Percentiles rank a stretch among this genome's conserved stretches.
These are phyloP conservation scores for Hyles euphorbiae DNA, from an alignment of 1,140 invertebrate genomes.

Conservation along the genomic window DNA sequence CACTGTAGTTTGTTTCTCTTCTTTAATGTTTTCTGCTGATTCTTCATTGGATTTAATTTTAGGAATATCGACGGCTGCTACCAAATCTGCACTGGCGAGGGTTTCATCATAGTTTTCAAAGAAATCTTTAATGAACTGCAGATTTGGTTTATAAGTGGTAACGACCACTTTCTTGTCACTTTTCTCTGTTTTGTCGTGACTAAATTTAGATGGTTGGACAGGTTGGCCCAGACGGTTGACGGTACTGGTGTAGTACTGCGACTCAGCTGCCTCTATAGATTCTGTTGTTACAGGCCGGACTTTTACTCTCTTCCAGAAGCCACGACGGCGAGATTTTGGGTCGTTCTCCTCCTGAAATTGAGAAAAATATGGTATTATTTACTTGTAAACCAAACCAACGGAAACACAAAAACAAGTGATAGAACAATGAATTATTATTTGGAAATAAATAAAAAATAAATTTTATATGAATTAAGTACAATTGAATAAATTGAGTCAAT, in stretches of 20 bases:
- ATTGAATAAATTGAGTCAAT: too few relatives aligned
- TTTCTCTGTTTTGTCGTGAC: constrained; percentile 34
- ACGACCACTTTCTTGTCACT: constrained; percentile 42
- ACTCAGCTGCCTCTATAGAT: constrained; percentile 81
- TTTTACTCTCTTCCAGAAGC: constrained; percentile 80
- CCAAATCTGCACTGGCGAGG: constrained; percentile 24
- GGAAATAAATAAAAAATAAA: too few relatives aligned
- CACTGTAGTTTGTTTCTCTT: constrained; percentile 24
- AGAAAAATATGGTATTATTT: constrained; percentile 7
- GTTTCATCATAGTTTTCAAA: constrained; percentile 39
- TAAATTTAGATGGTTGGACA: constrained; percentile 30
- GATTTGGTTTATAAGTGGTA: constrained; percentile 64
- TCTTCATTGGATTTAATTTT: constrained; percentile 34
- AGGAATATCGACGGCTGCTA: constrained; percentile 49
- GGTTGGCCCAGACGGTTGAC: constrained; percentile 64
- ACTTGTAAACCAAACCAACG: too few relatives aligned
- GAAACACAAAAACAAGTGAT: too few relatives aligned
- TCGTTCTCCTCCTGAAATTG: constrained; percentile 50
- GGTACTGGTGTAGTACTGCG: constrained; percentile 75
- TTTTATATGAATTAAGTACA: too few relatives aligned
- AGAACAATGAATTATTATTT: too few relatives aligned
- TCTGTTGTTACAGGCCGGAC: constrained; percentile 75
- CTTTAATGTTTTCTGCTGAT: constrained; percentile 14
- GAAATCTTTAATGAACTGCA: constrained; percentile 53
- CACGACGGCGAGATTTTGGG: constrained; percentile 70